A percentile compares a stretch with the other conserved stretches of the same genome.
phyloP scores from a whole-genome alignment of 2,113 vertebrate genomes.

The Centropus bengalensis region DNA sequence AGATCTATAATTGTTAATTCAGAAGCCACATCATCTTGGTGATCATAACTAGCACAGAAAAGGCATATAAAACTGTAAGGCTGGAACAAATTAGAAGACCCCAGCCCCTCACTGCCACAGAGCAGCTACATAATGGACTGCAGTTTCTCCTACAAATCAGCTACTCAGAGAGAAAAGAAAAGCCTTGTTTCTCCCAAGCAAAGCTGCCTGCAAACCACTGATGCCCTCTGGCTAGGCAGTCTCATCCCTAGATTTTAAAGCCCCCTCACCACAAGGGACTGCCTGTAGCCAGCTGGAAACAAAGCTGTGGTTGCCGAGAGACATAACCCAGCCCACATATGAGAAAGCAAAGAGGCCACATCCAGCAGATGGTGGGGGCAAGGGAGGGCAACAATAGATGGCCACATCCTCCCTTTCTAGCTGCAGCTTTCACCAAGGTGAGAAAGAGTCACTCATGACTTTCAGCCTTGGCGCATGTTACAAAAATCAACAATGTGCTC shows the following conservation, averaged over 20 bases:
- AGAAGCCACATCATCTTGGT: neutral
- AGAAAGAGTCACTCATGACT: neutral
- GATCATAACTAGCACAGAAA: neutral
- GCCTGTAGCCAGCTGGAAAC: conserved; percentile 31
- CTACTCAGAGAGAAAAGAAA: neutral
- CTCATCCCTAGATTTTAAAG: neutral
- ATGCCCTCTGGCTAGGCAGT: neutral
- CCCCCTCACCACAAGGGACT: neutral
- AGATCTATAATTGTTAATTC: neutral
- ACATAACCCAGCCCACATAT: conserved; percentile 1
- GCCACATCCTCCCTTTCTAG: neutral
- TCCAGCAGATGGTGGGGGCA: conserved; percentile 43
- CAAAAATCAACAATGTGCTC: neutral
- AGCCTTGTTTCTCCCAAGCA: neutral
- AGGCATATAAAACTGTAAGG: neutral
- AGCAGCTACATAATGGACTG: neutral
- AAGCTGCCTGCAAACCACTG: neutral
- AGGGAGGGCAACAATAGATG: neutral
- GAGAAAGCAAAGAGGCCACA: conserved; percentile 14
- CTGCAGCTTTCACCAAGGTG: neutral
- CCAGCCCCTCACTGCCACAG: neutral
- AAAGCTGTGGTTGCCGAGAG: neutral
- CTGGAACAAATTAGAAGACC: neutral
- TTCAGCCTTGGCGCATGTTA: neutral
- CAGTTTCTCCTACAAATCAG: neutral